Conservation (phyloP, 2,797 vertebrate species). For the Brotula barbata region DNA sequence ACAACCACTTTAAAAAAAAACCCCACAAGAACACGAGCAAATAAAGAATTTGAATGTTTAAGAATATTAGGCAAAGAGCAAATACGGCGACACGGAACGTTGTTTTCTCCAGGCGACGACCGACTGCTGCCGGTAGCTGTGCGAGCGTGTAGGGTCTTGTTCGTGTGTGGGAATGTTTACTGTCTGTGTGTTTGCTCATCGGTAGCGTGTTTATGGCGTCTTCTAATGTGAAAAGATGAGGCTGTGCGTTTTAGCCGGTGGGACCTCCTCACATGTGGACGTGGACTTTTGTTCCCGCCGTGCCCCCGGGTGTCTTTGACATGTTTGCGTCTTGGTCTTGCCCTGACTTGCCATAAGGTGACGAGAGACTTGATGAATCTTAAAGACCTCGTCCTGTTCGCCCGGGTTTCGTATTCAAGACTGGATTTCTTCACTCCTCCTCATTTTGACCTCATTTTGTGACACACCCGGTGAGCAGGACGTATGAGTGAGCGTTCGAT, state of each 20-base stretch:
- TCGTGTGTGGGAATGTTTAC: slow-evolving; percentile 37
- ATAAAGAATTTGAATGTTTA: too few relatives aligned
- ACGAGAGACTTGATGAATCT: slow-evolving; percentile 19
- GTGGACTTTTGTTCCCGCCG: too few relatives aligned
- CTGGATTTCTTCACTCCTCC: too few relatives aligned
- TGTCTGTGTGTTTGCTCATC: neutral
- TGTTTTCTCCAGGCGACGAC: neutral
- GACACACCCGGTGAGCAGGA: too few relatives aligned
- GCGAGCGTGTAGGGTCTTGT: slow-evolving; percentile 53
- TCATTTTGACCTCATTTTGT: too few relatives aligned
- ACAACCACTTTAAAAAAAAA: too few relatives aligned
- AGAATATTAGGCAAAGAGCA: neutral
- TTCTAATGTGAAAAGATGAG: neutral
- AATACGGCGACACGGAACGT: neutral
- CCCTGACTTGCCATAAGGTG: slow-evolving; percentile 4
- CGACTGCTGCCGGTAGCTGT: slow-evolving; percentile 17
- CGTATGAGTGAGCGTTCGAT: too few relatives aligned
- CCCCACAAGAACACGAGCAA: too few relatives aligned
- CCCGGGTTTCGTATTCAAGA: too few relatives aligned
- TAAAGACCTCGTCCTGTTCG: neutral
- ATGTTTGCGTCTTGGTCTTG: slow-evolving; percentile 1
- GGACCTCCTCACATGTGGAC: too few relatives aligned
- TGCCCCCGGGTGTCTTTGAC: too few relatives aligned
- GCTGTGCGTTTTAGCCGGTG: neutral
- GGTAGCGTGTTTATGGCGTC: neutral